Evolutionary conservation across 2,797 vertebrate genomes (phyloP), one percentile per base, ranked within the genome.

Genomic region (Eidolon dupreanum): DNA sequence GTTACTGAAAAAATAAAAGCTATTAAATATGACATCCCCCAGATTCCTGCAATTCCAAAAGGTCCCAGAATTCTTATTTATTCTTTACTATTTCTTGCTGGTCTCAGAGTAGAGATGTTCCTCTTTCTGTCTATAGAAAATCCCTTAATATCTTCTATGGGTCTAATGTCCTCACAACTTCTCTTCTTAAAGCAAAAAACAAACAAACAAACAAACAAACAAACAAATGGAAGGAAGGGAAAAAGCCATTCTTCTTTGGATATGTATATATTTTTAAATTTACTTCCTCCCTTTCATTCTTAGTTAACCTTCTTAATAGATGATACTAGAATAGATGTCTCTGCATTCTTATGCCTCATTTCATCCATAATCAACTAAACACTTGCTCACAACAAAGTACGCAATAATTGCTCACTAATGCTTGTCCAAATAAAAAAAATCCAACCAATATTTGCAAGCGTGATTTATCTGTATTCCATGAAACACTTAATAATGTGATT

Each of bases 231-330:
- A 71, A 26, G 3, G 4, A 74, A 59, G 11, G 17, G 20, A 3
- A 49, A 1, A 6, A 12, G 0, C 13, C 12, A 46, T 0, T 36
- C 22, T 49, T 57, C 17, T 53, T 36, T 65, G 4, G 3, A 4
- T 46, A 46, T 49, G 46, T 49, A 49, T 49, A 49, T 49, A 85
- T 24, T 31, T 90, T 74, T 55, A 74, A 75, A 68, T 31, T 9
- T 59, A 12, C 11, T n/a, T 24, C 22, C 36, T 61, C 0, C 10
- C 15, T 57, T 28, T 74, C n/a, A 12, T 65, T 84, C 5, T 36
- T 9, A 15, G 4, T 8, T 46, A 4, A 57, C 3, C 20, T 51
- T 59, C 24, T 46, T 51, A 66, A 19, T 12, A 13, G 13, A 10
- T 68, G 20, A 15, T 53, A 5, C 8, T 84, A 10, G 24, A 20